phyloP scores from a whole-genome alignment of 2,888 invertebrate species.

The Merodon equestris region DNA sequence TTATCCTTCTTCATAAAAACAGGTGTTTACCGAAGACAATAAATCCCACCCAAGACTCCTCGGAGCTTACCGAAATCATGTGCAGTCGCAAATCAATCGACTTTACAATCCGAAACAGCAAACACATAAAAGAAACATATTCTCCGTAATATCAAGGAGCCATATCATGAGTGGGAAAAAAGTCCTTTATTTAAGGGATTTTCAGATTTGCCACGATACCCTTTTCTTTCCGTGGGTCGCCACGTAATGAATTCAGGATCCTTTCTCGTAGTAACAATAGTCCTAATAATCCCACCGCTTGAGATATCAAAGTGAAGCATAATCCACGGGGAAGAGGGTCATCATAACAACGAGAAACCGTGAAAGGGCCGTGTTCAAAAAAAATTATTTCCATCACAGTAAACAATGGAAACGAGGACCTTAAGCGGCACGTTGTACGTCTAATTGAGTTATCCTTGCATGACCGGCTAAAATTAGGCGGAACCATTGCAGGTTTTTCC shows the following conservation, averaged over 20 bases:
- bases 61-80: conserved; percentile 17
- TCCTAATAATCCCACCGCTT: conserved; percentile 44
- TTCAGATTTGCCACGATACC: conserved; percentile 34
- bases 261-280: conserved; percentile 41
- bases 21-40: conserved; percentile 33
- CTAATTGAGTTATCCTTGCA: conserved; percentile 64
- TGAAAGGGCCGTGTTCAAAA: conserved; percentile 18
- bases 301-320: conserved; percentile 46
- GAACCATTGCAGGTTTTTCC: conserved; percentile 39
- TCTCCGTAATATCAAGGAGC: conserved; percentile 21
- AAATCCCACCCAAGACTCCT: conserved; percentile 33
- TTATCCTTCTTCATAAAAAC: conserved; percentile 19
- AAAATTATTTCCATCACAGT: neutral
- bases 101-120: conserved; percentile 7
- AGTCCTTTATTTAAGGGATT: conserved; percentile 45
- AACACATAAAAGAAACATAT: conserved; percentile 38
- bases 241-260: conserved; percentile 23
- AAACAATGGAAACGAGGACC: too few species aligned
- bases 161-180: conserved; percentile 27
- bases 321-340: conserved; percentile 44
- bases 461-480: conserved; percentile 61
- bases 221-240: conserved; percentile 10
- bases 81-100: conserved; percentile 61
- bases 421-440: conserved; percentile 26
- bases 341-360: conserved; percentile 18